Evolutionary conservation across 2,797 vertebrate species (phyloP), one percentile per base, ranked within the genome.

Genomic region (Lutjanus argentimaculatus): DNA sequence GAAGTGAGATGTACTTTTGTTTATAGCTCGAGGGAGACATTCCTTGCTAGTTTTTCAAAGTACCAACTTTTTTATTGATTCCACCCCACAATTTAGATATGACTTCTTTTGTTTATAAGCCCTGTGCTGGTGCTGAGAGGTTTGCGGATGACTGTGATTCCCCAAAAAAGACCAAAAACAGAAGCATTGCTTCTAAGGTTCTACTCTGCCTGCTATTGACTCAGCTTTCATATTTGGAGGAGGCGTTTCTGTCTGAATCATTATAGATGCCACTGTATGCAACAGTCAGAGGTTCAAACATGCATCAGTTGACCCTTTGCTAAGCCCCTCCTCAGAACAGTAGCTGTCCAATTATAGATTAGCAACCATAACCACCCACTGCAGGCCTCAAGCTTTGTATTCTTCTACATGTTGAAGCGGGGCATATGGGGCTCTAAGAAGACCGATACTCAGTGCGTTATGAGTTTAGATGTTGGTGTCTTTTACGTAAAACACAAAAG

Each of bases 11-110:
- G 53, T 57, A 56, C 22, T 52, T 71, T 36, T 75, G n/a, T 78
- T 45, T 48, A 71, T 48, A 49, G 58, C 72, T 69, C 45, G 6
- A 75, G 49, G 46, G 15, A 72, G n/a, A 76, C 11, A 25, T 73
- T 19, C 19, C 12, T 36, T 4, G 11, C 36, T 9, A 36, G 30
- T 11, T 69, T 63, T 49, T 42, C 57, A 43, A 69, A 69, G 48
- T 15, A 46, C 5, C 16, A 55, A 61, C 40, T 77, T 53, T 65
- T 12, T 69, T 11, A 51, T 46, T 22, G 30, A 52, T 48, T 75
- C 19, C 40, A 0, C 57, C 1, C 6, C 46, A 45, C 17, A 67
- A 25, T 49, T 56, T 12, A n/a, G 17, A 65, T 19, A 8, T 75
- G 51, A 9, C 12, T 42, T 8, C 8, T 45, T 46, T 42, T 40